These are phyloP conservation scores for Drosophila conformis DNA, from an alignment of 2,888 invertebrate genomes.

Conservation along the genomic window DNA sequence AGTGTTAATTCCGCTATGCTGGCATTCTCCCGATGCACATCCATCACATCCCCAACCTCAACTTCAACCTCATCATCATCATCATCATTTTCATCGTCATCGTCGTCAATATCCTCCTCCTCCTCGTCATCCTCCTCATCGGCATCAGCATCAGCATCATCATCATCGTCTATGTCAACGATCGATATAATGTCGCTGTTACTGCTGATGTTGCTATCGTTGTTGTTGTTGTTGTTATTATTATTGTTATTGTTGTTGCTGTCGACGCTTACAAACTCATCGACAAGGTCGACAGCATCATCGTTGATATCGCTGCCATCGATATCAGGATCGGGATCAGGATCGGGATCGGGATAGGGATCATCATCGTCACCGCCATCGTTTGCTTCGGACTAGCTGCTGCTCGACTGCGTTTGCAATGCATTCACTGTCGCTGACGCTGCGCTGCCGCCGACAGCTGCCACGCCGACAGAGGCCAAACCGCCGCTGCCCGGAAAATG, in stretches of 20 bases:
- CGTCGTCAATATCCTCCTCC: not conserved
- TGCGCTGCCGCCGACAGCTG: conserved; percentile 12
- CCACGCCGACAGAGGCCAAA: conserved; percentile 13
- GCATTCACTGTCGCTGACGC: conserved; percentile 62
- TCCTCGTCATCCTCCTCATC: not conserved
- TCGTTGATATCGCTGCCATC: conserved; percentile 27
- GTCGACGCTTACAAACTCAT: conserved; percentile 19
- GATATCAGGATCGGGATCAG: conserved; percentile 1
- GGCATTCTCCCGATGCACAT: conserved; percentile 15
- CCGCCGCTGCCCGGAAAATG: conserved; percentile 76
- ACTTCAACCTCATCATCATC: not conserved
- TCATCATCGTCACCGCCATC: conserved; percentile 42
- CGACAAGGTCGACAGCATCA: conserved; percentile 16
- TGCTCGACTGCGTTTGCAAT: conserved; percentile 77
- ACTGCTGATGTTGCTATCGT: conserved; percentile 10
- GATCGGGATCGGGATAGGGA: conserved; percentile 10
- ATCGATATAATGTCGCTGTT: conserved; percentile 58
- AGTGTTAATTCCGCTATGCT: conserved; percentile 37
- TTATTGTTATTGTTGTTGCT: conserved; percentile 30
- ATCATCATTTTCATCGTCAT: conserved; percentile 21
- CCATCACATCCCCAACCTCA: conserved; percentile 4
- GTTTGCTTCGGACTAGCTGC: conserved; percentile 80
- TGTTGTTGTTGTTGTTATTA: conserved; percentile 4
- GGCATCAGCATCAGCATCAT: conserved; percentile 29
- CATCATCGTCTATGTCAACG: conserved; percentile 70